Conservation (phyloP, 2,113 vertebrate genomes). For the Acrocephalus arundinaceus region DNA sequence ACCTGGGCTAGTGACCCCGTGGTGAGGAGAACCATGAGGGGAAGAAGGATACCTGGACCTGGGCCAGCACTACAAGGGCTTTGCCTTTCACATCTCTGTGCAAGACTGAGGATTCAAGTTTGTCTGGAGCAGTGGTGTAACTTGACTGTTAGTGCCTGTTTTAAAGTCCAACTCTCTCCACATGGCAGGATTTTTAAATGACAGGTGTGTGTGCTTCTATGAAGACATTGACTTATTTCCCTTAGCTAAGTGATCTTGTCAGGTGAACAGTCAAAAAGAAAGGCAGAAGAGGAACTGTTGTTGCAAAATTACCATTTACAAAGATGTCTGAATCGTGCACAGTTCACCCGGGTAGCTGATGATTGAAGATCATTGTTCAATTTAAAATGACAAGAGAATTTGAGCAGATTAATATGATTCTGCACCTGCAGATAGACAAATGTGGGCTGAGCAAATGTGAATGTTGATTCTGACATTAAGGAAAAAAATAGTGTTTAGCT, state of each 20-base stretch:
- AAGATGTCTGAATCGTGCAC: neutral
- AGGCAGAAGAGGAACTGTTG: neutral
- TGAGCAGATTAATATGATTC: neutral
- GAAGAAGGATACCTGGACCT: neutral
- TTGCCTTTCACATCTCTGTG: rapidly evolving
- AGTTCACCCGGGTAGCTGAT: neutral
- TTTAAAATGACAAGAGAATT: neutral
- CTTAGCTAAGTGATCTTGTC: neutral
- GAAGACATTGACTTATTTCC: neutral
- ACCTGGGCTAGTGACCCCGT: neutral
- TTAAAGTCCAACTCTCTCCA: neutral
- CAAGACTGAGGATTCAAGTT: rapidly evolving
- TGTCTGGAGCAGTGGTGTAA: neutral
- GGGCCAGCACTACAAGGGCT: neutral
- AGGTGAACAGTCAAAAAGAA: neutral
- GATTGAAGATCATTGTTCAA: neutral
- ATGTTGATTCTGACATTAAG: neutral
- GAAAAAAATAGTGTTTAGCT: neutral
- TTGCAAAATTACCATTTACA: neutral
- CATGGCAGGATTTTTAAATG: neutral
- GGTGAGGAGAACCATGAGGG: neutral
- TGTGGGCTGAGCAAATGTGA: neutral
- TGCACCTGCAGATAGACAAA: neutral
- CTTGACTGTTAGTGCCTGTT: neutral
- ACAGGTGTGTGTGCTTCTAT: neutral